A percentile compares a stretch with the other conserved stretches of the same genome.
These are phyloP conservation scores for Parapsyche elsis DNA, from an alignment of 1,140 invertebrate species.

Conservation along the genomic window DNA sequence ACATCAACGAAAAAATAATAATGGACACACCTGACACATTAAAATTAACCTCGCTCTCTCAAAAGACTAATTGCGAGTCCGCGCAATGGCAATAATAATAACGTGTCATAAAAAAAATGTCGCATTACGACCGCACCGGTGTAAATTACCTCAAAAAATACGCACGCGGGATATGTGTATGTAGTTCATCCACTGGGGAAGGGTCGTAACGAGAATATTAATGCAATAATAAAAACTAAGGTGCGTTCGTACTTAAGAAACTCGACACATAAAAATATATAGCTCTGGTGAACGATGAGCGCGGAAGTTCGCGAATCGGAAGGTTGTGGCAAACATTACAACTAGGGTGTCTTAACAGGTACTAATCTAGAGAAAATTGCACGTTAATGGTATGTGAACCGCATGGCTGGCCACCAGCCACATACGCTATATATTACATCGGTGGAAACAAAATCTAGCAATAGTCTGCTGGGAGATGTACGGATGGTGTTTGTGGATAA, in stretches of 20 bases:
- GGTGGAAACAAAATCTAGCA: no score
- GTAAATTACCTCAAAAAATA: constrained; percentile 1
- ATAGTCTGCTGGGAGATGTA: no score
- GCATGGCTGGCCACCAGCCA: no score
- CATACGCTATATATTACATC: no score
- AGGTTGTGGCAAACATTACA: not conserved
- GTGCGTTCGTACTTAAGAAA: not conserved
- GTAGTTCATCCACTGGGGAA: not conserved
- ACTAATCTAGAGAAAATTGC: constrained; percentile 1
- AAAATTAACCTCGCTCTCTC: no score
- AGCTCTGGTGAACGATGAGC: constrained; percentile 3
- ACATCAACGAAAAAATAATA: not conserved
- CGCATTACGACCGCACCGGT: constrained; percentile 37
- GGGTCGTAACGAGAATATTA: not conserved
- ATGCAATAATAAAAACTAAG: constrained; percentile 34
- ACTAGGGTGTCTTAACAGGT: not conserved
- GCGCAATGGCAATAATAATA: not conserved
- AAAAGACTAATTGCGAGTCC: not conserved
- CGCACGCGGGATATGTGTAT: not conserved
- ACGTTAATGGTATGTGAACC: not conserved
- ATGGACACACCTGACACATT: not conserved
- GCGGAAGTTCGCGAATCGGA: not conserved
- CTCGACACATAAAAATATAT: constrained; percentile 30
- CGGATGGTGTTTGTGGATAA: no score
- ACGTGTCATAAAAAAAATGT: constrained; percentile 47